Percentiles rank a stretch among this genome's conserved stretches.
Conservation (phyloP, 1,140 invertebrate species). For the Drosophila lacteicornis region DNA sequence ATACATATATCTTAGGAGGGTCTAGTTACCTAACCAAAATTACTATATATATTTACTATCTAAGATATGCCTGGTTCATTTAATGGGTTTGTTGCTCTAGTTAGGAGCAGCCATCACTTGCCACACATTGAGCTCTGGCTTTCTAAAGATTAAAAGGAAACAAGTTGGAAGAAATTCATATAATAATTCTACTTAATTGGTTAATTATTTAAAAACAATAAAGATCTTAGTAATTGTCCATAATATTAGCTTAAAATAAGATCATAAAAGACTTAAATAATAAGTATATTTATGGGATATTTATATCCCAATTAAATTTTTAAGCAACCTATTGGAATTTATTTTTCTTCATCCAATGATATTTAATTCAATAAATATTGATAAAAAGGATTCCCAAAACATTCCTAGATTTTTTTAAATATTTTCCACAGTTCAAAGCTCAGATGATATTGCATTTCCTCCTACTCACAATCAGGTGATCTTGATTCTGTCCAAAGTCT, state of each 20-base stretch:
- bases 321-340: no score
- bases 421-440: no score
- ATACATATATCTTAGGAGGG: neutral
- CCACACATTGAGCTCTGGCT: neutral
- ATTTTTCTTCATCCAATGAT: no score
- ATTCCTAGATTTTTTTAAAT: neutral
- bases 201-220: no score
- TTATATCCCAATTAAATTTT: no score
- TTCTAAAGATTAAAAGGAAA: no score
- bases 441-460: no score
- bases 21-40: slow-evolving; percentile 11
- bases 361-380: no score
- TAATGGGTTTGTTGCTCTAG: slow-evolving; percentile 12
- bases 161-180: neutral
- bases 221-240: neutral
- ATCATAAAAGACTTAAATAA: no score
- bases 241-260: neutral
- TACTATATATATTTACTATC: neutral
- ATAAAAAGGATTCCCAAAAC: no score
- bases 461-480: neutral
- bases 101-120: neutral
- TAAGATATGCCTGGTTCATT: neutral
- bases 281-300: no score
- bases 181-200: neutral
- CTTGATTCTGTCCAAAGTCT: neutral